Evolutionary conservation across 2,113 vertebrate species (phyloP).

Genomic region (Paradisaea rubra): DNA sequence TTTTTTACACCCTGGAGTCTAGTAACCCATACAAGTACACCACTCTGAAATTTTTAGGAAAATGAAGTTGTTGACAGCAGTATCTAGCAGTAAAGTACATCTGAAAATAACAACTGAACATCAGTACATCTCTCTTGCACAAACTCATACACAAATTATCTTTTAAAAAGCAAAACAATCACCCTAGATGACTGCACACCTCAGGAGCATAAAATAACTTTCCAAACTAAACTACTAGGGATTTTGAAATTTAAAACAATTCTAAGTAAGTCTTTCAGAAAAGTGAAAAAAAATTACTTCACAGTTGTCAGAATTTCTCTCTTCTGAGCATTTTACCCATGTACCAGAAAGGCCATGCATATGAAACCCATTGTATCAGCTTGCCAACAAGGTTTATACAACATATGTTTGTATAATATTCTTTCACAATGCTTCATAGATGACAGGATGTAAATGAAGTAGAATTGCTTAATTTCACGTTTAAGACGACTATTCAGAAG

Average conservation of each 20-base stretch:
- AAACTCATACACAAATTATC: background rate
- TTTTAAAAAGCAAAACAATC: background rate
- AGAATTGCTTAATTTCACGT: background rate
- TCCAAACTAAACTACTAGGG: background rate
- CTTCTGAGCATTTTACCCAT: background rate
- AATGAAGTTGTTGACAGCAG: background rate
- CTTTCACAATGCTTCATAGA: background rate
- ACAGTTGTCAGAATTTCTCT: background rate
- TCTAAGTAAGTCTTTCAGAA: background rate
- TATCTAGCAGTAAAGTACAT: background rate
- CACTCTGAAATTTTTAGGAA: background rate
- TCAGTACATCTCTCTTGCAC: background rate
- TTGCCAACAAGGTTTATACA: background rate
- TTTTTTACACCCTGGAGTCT: background rate
- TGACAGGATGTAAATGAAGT: background rate
- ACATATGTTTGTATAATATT: background rate
- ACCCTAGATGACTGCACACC: background rate
- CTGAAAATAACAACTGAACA: background rate
- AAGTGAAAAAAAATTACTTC: background rate
- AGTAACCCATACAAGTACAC: background rate
- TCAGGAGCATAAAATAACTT: background rate
- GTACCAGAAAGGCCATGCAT: background rate
- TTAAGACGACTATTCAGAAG: background rate
- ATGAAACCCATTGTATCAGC: background rate
- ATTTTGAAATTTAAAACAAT: background rate